These are phyloP conservation scores for Cavia aperea DNA, from an alignment of 2,113 vertebrate species.

Conservation along the genomic window DNA sequence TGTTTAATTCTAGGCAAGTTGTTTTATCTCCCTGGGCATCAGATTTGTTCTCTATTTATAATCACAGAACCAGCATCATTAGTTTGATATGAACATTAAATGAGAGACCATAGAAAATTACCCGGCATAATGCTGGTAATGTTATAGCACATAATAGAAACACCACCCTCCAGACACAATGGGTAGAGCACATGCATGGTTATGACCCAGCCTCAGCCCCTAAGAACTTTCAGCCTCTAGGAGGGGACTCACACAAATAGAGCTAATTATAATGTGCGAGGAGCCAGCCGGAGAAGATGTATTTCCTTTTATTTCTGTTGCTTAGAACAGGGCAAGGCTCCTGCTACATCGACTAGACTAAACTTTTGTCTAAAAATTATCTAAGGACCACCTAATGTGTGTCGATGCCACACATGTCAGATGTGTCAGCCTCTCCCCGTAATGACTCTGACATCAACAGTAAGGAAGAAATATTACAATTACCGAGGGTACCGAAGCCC, in stretches of 20 bases:
- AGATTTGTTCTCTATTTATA: not conserved
- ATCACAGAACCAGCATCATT: not conserved
- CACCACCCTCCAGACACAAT: not conserved
- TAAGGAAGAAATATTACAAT: constrained; percentile 89
- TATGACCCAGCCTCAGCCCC: not conserved
- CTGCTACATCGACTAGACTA: constrained; percentile 72
- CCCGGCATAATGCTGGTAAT: not conserved
- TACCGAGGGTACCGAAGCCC: constrained; percentile 82
- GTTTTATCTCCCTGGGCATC: constrained; percentile 12
- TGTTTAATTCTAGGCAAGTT: not conserved
- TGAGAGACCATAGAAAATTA: not conserved
- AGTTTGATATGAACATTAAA: not conserved
- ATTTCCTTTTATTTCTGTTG: constrained; percentile 76
- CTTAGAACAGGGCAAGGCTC: constrained; percentile 81
- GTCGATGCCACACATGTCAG: constrained; percentile 82
- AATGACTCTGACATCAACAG: constrained; percentile 96
- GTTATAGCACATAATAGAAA: not conserved
- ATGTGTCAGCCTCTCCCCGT: constrained; percentile 88
- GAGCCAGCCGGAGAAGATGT: not conserved
- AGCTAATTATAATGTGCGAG: not conserved
- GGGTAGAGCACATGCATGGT: too few relatives aligned
- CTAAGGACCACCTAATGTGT: constrained; percentile 96
- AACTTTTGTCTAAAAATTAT: constrained; percentile 80
- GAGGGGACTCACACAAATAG: too few relatives aligned
- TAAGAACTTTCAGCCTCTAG: not conserved